These are phyloP conservation scores for Heliconius ismenius DNA, from an alignment of 2,888 invertebrate species.

Conservation along the genomic window DNA sequence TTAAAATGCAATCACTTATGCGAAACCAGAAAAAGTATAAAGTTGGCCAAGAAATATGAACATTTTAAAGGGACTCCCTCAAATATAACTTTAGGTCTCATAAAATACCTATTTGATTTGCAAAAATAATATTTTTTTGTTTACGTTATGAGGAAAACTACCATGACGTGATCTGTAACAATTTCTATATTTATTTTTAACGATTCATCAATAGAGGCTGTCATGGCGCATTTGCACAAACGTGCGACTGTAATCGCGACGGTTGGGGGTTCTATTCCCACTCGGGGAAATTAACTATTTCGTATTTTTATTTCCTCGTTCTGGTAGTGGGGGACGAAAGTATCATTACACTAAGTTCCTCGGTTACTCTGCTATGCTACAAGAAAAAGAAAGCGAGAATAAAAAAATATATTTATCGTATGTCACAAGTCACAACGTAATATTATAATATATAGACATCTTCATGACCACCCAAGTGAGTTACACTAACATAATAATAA, in stretches of 20 bases:
- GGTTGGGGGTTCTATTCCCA: no score
- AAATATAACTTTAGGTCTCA: background rate
- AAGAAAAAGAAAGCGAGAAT: no score
- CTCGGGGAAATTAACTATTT: background rate
- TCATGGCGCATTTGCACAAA: background rate
- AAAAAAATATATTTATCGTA: no score
- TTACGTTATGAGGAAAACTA: background rate
- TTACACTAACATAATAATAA: no score
- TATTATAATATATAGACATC: no score
- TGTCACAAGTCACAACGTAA: no score
- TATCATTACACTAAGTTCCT: no score
- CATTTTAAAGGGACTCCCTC: background rate
- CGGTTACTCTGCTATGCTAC: no score
- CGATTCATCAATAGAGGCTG: no score
- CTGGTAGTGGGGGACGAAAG: background rate
- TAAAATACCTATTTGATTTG: no score
- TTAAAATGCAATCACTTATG: background rate
- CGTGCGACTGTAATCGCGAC: background rate
- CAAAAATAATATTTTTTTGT: background rate
- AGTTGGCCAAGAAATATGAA: background rate
- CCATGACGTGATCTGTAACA: background rate
- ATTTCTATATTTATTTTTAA: background rate
- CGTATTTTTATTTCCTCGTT: background rate
- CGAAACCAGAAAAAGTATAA: background rate
- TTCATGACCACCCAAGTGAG: no score